phyloP scores from a whole-genome alignment of 2,113 vertebrate species.

The Thunnus thynnus region DNA sequence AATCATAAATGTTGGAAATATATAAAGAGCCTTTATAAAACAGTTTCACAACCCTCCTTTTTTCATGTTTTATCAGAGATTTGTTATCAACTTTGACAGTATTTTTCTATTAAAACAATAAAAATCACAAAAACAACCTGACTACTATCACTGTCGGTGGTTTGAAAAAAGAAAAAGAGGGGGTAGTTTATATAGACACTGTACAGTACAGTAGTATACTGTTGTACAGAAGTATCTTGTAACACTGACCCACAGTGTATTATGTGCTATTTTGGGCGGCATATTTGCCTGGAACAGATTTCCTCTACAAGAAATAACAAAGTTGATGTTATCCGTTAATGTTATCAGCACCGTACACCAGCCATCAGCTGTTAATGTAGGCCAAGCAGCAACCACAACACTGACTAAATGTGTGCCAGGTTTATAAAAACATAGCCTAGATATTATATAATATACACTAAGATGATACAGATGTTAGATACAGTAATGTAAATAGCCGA shows the following conservation, averaged over 20 bases:
- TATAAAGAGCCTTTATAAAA: no score
- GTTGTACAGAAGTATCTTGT: no score
- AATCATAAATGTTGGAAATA: no score
- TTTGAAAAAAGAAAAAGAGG: neutral
- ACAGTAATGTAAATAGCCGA: neutral
- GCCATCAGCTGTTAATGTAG: neutral
- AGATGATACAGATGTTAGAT: conserved; percentile 22
- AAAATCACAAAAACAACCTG: no score
- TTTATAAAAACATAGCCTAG: conserved; percentile 12
- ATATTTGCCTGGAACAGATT: neutral
- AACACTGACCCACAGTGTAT: neutral
- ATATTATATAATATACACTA: conserved; percentile 22
- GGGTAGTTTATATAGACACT: no score
- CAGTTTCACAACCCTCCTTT: no score
- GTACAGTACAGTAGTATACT: neutral
- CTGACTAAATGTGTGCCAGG: neutral
- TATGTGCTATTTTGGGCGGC: neutral
- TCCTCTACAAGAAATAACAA: neutral
- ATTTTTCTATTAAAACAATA: no score
- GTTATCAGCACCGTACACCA: neutral
- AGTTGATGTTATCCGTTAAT: neutral
- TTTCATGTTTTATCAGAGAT: no score
- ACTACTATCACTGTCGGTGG: no score
- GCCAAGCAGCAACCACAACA: conserved; percentile 7
- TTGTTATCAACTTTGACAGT: no score